These are phyloP conservation scores for Planiliza haematocheilus DNA, from an alignment of 2,113 vertebrate species.

Conservation along the genomic window DNA sequence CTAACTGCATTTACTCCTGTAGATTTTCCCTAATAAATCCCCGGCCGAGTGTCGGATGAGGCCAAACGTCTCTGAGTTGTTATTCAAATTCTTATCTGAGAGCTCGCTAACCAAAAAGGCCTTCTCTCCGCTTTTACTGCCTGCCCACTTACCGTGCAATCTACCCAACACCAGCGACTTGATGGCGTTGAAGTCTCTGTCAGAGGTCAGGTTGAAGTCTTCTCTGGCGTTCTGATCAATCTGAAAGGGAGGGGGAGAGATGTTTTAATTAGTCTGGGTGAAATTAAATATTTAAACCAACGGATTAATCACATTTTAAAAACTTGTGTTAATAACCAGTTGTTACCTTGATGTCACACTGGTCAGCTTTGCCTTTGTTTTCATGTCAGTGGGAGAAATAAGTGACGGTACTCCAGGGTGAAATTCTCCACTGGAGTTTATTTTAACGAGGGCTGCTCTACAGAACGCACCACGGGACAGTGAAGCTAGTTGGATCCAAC, in stretches of 20 bases:
- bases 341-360: too few species aligned
- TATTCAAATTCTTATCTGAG: slow-evolving; percentile 18
- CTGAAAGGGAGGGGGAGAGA: slow-evolving; percentile 38
- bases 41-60: neutral
- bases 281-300: neutral
- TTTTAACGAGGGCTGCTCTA: slow-evolving; percentile 52
- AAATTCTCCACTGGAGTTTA: slow-evolving; percentile 39
- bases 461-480: neutral
- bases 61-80: neutral
- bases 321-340: too few species aligned
- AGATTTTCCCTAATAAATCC: neutral
- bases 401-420: slow-evolving; percentile 4
- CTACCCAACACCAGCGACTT: slow-evolving; percentile 68
- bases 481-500: neutral
- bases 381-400: slow-evolving; percentile 24
- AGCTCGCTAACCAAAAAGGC: slow-evolving; percentile 12
- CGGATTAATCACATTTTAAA: too few species aligned
- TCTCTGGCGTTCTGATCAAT: slow-evolving; percentile 66
- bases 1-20: too few species aligned
- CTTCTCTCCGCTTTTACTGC: neutral
- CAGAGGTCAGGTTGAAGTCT: slow-evolving; percentile 73
- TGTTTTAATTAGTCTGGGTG: neutral
- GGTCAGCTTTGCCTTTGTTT: neutral
- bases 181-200: slow-evolving; percentile 68
- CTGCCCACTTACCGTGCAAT: slow-evolving; percentile 61